Percentiles rank a stretch among this genome's conserved stretches.
These are phyloP conservation scores for Rostratula benghalensis DNA, from an alignment of 2,113 vertebrate genomes.

Conservation along the genomic window DNA sequence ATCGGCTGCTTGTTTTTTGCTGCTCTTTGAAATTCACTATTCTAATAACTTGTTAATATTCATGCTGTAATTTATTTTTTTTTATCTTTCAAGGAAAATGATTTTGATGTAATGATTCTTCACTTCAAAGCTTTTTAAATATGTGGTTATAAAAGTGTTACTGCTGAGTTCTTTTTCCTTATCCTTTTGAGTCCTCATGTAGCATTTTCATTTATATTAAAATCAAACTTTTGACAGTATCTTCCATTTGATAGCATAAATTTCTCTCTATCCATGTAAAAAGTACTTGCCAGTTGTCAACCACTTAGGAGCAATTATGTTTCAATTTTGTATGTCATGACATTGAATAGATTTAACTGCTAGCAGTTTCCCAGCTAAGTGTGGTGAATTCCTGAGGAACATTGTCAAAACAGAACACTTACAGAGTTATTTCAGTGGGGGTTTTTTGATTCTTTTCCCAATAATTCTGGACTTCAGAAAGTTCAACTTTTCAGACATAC, in stretches of 20 bases:
- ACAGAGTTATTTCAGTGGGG: neutral
- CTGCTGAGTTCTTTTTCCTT: slow-evolving; percentile 17
- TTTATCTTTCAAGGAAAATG: slow-evolving; percentile 44
- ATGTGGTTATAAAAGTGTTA: slow-evolving; percentile 44
- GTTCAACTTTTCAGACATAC: slow-evolving; percentile 19
- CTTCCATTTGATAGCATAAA: slow-evolving; percentile 67
- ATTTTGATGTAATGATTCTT: slow-evolving; percentile 48
- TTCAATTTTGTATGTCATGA: slow-evolving; percentile 75
- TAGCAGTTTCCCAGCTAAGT: slow-evolving; percentile 65
- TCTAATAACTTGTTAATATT: slow-evolving; percentile 50
- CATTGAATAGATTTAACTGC: slow-evolving; percentile 73
- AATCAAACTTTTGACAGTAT: slow-evolving; percentile 71
- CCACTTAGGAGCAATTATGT: slow-evolving; percentile 75
- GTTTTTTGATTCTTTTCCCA: neutral
- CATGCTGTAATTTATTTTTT: slow-evolving; percentile 30
- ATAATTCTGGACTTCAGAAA: slow-evolving; percentile 40
- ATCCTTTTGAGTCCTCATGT: slow-evolving; percentile 40
- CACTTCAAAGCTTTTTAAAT: slow-evolving; percentile 61
- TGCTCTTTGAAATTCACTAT: neutral
- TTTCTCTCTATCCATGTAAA: slow-evolving; percentile 65
- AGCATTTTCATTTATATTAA: slow-evolving; percentile 50
- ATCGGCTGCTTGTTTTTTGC: slow-evolving; percentile 17
- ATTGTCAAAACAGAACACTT: slow-evolving; percentile 70
- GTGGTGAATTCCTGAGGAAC: slow-evolving; percentile 67
- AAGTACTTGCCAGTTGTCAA: slow-evolving; percentile 71